Evolutionary conservation across 2,888 invertebrate genomes (phyloP), one percentile per base, ranked within the genome.

Genomic region (Oligia fasciuncula): DNA sequence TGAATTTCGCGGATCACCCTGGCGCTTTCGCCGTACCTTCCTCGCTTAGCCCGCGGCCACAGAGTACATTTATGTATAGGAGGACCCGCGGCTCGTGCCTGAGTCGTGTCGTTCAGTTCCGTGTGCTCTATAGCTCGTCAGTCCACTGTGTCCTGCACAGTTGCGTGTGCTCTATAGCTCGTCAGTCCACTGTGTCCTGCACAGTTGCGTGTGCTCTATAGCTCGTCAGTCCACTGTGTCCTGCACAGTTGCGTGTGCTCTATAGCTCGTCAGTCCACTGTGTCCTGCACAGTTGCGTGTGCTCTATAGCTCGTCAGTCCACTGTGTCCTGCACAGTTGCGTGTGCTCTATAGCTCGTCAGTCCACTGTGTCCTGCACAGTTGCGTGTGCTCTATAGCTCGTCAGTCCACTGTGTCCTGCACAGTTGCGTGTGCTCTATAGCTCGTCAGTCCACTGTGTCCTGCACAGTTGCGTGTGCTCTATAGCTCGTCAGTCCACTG

Each of bases 341-440:
- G 60, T 17, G 67, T 66, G 74, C 29, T 29, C 29, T 11, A 17
- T n/a, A 70, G 65, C 78, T 19, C 63, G 73, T 14, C 17, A 51
- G 4, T 35, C 43, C 75, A 3, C 60, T 35, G 65, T 14, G 60
- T n/a, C 4, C 35, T 9, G 71, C 35, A 6, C 63, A 9, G 49
- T 1, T 5, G 5, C 43, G 60, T 17, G 67, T 66, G 74, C 29
- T 29, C 29, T 11, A 17, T n/a, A 70, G 65, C 78, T 19, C 63
- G 73, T 14, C 17, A 51, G 4, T 35, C 43, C 75, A 3, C 60
- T 35, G 65, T 14, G 60, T n/a, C 4, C 35, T 9, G 71, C 35
- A 6, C 63, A 9, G 49, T 1, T 5, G 5, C 43, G 60, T 17
- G 67, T 66, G 74, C 29, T 29, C 29, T 11, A 17, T n/a, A 70